Conservation (phyloP, 2,888 invertebrate genomes). For the Stenchaetothrips biformis region DNA sequence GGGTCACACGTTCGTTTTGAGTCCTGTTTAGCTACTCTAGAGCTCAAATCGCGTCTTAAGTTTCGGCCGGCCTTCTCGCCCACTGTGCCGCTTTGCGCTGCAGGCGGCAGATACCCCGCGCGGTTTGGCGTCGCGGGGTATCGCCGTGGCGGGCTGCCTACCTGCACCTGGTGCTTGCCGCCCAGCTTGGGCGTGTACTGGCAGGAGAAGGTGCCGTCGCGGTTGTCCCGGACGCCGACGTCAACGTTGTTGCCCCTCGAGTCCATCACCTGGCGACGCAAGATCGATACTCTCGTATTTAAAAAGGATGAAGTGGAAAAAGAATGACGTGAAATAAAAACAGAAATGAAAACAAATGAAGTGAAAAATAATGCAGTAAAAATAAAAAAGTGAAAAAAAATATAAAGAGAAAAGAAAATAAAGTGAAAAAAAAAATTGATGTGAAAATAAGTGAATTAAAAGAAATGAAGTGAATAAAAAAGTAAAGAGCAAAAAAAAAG, state of each 20-base stretch:
- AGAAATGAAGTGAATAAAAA: too few relatives aligned
- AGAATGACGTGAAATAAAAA: too few relatives aligned
- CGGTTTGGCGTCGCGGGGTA: background rate
- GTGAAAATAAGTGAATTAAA: too few relatives aligned
- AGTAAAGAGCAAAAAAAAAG: too few relatives aligned
- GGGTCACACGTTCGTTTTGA: too few relatives aligned
- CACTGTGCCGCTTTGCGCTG: background rate
- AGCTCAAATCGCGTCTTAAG: too few relatives aligned
- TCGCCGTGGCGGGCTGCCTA: slow-evolving; percentile 37
- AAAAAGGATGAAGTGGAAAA: too few relatives aligned
- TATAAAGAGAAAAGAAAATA: too few relatives aligned
- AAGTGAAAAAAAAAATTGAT: too few relatives aligned
- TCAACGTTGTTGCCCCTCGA: slow-evolving; percentile 60
- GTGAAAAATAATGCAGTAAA: slow-evolving; percentile 12
- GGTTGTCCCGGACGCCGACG: slow-evolving; percentile 57
- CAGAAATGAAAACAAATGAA: slow-evolving; percentile 37
- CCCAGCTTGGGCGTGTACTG: slow-evolving; percentile 63
- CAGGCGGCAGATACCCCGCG: background rate
- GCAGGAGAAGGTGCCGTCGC: slow-evolving; percentile 61
- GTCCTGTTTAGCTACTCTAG: too few relatives aligned
- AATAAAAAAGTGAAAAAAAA: too few relatives aligned
- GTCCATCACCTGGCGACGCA: slow-evolving; percentile 51
- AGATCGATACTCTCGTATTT: slow-evolving; percentile 15
- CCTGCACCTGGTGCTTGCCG: slow-evolving; percentile 69
- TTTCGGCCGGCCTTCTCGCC: background rate